Percentiles rank a stretch among this genome's conserved stretches.
Conservation (phyloP, 2,113 vertebrate species). For the Motacilla tschutschensis region DNA sequence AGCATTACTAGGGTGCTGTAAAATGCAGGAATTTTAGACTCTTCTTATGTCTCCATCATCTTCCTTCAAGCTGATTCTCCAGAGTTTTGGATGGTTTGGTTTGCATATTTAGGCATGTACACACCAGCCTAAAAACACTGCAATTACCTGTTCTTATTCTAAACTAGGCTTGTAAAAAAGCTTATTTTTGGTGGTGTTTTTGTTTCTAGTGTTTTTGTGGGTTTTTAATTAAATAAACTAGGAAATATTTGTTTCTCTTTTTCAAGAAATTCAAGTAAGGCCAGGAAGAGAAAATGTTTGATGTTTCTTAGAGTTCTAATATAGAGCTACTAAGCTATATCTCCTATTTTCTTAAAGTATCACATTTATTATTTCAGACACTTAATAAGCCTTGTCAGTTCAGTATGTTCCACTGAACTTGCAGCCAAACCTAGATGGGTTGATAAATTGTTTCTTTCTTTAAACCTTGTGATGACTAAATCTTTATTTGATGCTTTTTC, state of each 20-base stretch:
- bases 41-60: neutral
- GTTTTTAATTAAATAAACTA: neutral
- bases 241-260: neutral
- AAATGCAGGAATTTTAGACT: neutral
- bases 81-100: neutral
- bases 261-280: neutral
- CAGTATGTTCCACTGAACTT: neutral
- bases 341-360: neutral
- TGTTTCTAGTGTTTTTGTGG: neutral
- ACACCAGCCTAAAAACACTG: neutral
- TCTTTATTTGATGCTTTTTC: neutral
- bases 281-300: neutral
- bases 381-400: neutral
- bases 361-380: neutral
- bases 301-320: neutral
- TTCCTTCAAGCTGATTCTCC: neutral
- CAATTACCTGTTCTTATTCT: neutral
- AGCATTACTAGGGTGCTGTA: neutral
- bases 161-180: neutral
- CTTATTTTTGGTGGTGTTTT: neutral
- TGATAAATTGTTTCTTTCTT: constrained; percentile 9
- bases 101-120: neutral
- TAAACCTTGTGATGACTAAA: neutral
- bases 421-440: neutral
- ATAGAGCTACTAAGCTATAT: neutral